Percentiles rank a stretch among this genome's conserved stretches.
phyloP scores from a whole-genome alignment of 2,888 invertebrate genomes.

The Syrista parreyssii region DNA sequence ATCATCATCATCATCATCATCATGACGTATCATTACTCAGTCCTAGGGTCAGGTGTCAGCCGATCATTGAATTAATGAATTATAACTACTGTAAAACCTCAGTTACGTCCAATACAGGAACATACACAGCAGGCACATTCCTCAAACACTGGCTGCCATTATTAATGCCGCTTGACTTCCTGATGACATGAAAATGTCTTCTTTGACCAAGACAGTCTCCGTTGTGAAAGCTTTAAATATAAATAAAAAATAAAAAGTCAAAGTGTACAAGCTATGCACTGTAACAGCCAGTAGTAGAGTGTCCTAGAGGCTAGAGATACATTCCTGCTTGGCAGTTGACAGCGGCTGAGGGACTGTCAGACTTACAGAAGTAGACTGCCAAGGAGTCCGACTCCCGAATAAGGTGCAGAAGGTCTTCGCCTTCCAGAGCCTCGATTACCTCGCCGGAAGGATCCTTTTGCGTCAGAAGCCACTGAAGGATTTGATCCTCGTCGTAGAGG shows the following conservation, averaged over 20 bases:
- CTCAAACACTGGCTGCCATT: no score
- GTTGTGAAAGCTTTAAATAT: background rate
- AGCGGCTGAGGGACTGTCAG: conserved; percentile 41
- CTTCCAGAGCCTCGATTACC: conserved; percentile 89
- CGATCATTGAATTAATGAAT: no score
- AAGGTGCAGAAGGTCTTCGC: conserved; percentile 78
- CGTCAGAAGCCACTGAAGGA: conserved; percentile 89
- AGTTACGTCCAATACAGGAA: no score
- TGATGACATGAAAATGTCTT: no score
- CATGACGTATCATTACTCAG: no score
- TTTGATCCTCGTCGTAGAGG: conserved; percentile 86
- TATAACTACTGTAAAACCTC: no score
- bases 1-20: no score
- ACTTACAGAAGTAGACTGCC: conserved; percentile 95
- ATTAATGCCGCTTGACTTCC: no score
- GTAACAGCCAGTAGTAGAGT: background rate
- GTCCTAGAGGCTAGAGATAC: conserved; percentile 46
- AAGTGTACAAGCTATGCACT: background rate
- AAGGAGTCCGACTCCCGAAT: conserved; percentile 85
- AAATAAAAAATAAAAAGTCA: background rate
- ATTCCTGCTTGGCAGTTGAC: conserved; percentile 51
- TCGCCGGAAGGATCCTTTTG: conserved; percentile 94
- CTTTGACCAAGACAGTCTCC: no score
- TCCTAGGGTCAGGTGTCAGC: no score
- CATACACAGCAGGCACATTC: no score